Conservation (phyloP, 35 echinoderm and acorn worm genomes). For the Apostichopus parvimensis region DNA sequence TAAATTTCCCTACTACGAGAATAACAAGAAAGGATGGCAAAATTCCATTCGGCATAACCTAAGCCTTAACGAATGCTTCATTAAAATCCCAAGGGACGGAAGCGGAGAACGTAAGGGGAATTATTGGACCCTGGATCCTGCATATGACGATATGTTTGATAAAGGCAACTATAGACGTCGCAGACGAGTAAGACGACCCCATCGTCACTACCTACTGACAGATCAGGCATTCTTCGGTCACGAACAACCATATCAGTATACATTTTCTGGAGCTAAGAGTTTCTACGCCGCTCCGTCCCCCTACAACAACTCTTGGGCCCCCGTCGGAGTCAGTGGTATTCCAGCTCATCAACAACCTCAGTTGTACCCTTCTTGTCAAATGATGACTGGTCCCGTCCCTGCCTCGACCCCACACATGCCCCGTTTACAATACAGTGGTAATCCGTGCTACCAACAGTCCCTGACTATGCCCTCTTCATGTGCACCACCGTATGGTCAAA, state of each 20-base stretch:
- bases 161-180: slow-evolving; percentile 95
- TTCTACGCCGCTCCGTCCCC: slow-evolving; percentile 12
- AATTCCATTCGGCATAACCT: slow-evolving; percentile 95
- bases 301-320: slow-evolving; percentile 43
- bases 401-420: slow-evolving; percentile 18
- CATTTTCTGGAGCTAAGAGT: slow-evolving; percentile 46
- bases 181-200: slow-evolving; percentile 73
- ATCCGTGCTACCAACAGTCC: slow-evolving; percentile 40
- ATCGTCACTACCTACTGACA: slow-evolving; percentile 64
- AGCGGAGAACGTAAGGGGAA: slow-evolving; percentile 93
- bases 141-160: slow-evolving; percentile 97
- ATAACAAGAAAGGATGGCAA: slow-evolving; percentile 99
- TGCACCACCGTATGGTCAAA: slow-evolving; percentile 21
- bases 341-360: slow-evolving; percentile 62
- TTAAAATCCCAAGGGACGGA: slow-evolving; percentile 91
- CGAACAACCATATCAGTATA: slow-evolving; percentile 62
- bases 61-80: slow-evolving; percentile 94
- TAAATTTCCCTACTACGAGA: slow-evolving; percentile 93
- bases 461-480: slow-evolving; percentile 2
- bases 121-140: slow-evolving; percentile 92
- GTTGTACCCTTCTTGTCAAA: slow-evolving; percentile 53
- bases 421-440: slow-evolving; percentile 15
- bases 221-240: slow-evolving; percentile 58
- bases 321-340: slow-evolving; percentile 6
- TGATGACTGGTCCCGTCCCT: slow-evolving; percentile 6